A percentile compares a stretch with the other conserved stretches of the same genome.
phyloP scores from a whole-genome alignment of 64 coral and sea anemone genomes.

The Porites australiensis region DNA sequence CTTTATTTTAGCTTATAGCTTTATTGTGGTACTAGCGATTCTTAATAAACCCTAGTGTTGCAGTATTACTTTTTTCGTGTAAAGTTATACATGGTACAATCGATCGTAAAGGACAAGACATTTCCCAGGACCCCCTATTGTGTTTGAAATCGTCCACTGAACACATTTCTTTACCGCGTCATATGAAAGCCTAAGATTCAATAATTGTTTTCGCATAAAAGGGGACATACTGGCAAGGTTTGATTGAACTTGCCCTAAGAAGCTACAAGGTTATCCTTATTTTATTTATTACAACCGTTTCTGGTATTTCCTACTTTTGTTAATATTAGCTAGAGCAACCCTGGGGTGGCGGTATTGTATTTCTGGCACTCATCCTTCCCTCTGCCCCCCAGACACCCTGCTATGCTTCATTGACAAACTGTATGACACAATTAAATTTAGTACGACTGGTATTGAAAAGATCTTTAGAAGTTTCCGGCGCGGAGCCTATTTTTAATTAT shows the following conservation, averaged over 20 bases:
- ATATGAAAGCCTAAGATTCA: too few relatives aligned
- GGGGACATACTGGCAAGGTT: too few relatives aligned
- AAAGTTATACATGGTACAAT: not conserved
- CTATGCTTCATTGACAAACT: slow-evolving; percentile 4
- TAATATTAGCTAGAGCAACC: not conserved
- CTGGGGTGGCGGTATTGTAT: slow-evolving; percentile 4
- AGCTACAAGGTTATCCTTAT: not conserved
- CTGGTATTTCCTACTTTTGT: not conserved
- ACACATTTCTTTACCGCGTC: not conserved
- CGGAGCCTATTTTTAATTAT: slow-evolving; percentile 27
- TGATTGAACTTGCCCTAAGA: not conserved
- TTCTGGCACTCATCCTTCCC: not conserved
- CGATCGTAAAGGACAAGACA: not conserved
- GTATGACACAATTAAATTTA: slow-evolving; percentile 43
- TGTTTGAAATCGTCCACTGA: not conserved
- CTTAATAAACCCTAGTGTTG: not conserved
- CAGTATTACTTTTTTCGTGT: not conserved
- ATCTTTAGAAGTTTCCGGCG: slow-evolving; percentile 53
- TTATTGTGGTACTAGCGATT: not conserved
- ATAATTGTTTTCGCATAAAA: too few relatives aligned
- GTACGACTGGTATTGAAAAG: not conserved
- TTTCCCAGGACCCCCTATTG: not conserved
- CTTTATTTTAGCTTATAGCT: not conserved
- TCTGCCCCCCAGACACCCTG: not conserved
- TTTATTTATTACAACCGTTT: not conserved